Base-by-base conservation (phyloP, 2,888 invertebrate species). In the Zaprionus bogoriensis region DNA sequence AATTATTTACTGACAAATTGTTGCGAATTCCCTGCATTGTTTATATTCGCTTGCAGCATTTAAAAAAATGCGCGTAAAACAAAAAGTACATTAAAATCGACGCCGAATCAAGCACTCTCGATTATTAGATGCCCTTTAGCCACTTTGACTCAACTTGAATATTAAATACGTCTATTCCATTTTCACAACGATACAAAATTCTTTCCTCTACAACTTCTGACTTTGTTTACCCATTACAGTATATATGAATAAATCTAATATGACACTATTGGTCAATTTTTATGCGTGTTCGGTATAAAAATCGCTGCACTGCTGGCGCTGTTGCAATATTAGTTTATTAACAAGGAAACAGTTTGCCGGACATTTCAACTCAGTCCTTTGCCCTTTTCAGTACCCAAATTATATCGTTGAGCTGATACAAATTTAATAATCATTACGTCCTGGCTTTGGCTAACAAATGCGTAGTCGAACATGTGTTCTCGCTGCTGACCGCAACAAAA, bases 1-100 rank as follows among this genome's bases (percentile, higher is more conserved):
- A 86, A 85, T 89, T 89, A 89, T 83, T 89, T 88, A 87, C 90
- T 89, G 90, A 90, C 89, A 90, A 90, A 90, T 90, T 90, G 89
- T 89, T 86, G 86, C 67, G 77, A 87, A 90, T 90, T 71, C 63
- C 82, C 89, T 48, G 75, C 87, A 90, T 90, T 85, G 71, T 73
- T 73, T 69, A 1, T 61, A 63, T 69, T 66, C 59, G 72, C 76
- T 70, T 71, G 61, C 72, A 64, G 67, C 52, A 52, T 53, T 50
- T 61, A 69, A 54, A 58, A 52, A 62, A 86, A 77, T 77, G 74
- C 67, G 69, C 68, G 77, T 59, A 65, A 64, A 58, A 60, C 54
- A 53, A 74, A 77, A 68, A 74, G 75, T 67, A 73, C 63, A 78
- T 77, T 71, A 74, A 71, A 68, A 70, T 46, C 46, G 62, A 64